Evolutionary conservation across 2,113 vertebrate species (phyloP), one percentile per base, ranked within the genome.

Genomic region (Megatriorchis doriae): DNA sequence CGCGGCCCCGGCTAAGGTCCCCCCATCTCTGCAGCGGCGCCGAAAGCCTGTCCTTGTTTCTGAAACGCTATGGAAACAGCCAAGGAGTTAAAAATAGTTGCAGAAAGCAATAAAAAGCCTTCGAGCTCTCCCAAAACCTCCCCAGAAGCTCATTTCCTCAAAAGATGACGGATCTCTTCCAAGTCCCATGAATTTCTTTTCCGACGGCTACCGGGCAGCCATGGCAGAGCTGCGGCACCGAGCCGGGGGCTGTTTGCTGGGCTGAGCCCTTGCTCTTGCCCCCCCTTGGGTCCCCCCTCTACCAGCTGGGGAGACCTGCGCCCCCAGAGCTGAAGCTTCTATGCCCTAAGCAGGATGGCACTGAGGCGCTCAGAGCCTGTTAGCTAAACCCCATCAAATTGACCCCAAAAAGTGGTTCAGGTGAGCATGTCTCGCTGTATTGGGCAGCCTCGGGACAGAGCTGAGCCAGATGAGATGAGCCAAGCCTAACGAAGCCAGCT

Each of bases 331-430:
- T 1, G 25, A 27, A 50, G 45, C n/a, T 32, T 53, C 40, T 18
- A 38, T 3, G 7, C 43, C 36, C 22, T 16, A 16, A 19, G 17
- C 18, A 25, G 8, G 32, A 19, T 0, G 3, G n/a, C 3, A 12
- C 6, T 6, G 43, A 31, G n/a, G 20, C 1, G 6, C 53, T 34
- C 26, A 7, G 36, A 32, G 31, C 72, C 56, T 13, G 21, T 34
- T 52, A 32, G 26, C 31, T 19, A 40, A 70, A 72, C 9, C 4
- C 53, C 53, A 15, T 21, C n/a, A 4, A 43, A 26, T 8, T 4
- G 16, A 27, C 40, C 34, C 62, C 36, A 38, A 67, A 70, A 43
- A 23, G 17, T 3, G 34, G 26, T 20, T 31, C 2, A 26, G 18
- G 56, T 3, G 20, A 16, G 15, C 4, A 16, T 17, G 6, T 11